Evolutionary conservation across 2,797 vertebrate species (phyloP).

Genomic region (Poeciliopsis gracilis): DNA sequence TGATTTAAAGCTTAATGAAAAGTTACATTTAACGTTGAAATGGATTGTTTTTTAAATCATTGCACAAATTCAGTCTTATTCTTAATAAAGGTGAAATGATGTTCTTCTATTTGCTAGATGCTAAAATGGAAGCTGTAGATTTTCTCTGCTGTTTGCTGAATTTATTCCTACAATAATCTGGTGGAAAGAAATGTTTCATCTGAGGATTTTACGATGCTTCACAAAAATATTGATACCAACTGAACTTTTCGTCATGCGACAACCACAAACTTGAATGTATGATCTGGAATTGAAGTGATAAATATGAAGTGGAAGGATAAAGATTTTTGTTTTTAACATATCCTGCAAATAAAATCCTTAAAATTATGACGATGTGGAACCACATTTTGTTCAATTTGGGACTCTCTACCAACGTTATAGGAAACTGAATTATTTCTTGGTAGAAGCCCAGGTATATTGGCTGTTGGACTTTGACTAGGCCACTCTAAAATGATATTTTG

Average conservation of each 20-base stretch:
- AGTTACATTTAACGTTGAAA: conserved; percentile 11
- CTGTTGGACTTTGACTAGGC: not conserved
- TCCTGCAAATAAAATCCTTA: not conserved
- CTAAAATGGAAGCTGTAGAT: conserved; percentile 51
- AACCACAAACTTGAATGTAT: not conserved
- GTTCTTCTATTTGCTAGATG: conserved; percentile 22
- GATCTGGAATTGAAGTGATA: not conserved
- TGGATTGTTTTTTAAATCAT: conserved; percentile 11
- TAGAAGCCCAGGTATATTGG: not conserved
- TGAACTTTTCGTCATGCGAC: not conserved
- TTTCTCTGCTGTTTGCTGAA: conserved; percentile 1
- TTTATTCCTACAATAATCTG: conserved; percentile 11
- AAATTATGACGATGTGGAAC: not conserved
- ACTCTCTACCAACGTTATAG: not conserved
- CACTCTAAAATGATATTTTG: not conserved
- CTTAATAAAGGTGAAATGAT: conserved; percentile 24
- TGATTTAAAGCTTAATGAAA: conserved; percentile 17
- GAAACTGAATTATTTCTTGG: not conserved
- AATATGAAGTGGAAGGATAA: not conserved
- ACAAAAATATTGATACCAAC: not conserved
- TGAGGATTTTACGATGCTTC: conserved; percentile 5
- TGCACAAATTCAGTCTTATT: conserved; percentile 6
- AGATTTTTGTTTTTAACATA: not conserved
- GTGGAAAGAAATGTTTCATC: conserved; percentile 29
- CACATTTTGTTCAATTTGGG: not conserved